Evolutionary conservation across 2,113 vertebrate genomes (phyloP).

Genomic region (Delphinapterus leucas): DNA sequence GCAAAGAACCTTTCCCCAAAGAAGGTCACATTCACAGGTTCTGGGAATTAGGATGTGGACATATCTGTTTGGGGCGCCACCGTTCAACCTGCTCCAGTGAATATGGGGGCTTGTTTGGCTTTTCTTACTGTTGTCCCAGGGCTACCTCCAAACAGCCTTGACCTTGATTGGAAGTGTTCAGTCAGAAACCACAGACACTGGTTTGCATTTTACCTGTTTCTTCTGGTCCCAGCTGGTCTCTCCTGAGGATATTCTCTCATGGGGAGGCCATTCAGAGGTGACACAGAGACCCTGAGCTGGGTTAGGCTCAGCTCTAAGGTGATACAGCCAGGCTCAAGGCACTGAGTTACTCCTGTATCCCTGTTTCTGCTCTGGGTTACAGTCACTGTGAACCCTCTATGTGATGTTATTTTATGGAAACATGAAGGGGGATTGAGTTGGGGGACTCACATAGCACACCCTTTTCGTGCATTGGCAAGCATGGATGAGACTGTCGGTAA

Average conservation of each 20-base stretch:
- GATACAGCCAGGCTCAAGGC: not conserved
- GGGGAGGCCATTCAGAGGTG: not conserved
- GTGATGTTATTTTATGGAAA: not conserved
- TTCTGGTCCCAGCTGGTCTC: not conserved
- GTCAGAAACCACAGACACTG: not conserved
- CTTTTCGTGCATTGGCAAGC: not conserved
- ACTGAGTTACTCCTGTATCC: not conserved
- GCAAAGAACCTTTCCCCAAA: not conserved
- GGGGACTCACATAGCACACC: not conserved
- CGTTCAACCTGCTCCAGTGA: not conserved
- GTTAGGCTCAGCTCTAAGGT: not conserved
- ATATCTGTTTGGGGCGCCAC: not conserved
- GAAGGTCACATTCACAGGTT: not conserved
- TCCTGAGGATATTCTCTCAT: not conserved
- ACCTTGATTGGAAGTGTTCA: not conserved
- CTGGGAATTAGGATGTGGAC: not conserved
- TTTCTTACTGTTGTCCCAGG: not conserved
- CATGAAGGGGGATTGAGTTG: not conserved
- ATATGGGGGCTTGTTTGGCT: not conserved
- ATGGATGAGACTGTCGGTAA: not conserved
- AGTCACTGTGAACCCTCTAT: not conserved
- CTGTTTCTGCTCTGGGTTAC: not conserved
- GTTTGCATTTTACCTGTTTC: not conserved
- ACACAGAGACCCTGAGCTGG: not conserved
- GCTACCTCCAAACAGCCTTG: not conserved